Percentiles rank a stretch among this genome's conserved stretches.
These are phyloP conservation scores for Rosalia funebris DNA, from an alignment of 2,888 invertebrate genomes.

Conservation along the genomic window DNA sequence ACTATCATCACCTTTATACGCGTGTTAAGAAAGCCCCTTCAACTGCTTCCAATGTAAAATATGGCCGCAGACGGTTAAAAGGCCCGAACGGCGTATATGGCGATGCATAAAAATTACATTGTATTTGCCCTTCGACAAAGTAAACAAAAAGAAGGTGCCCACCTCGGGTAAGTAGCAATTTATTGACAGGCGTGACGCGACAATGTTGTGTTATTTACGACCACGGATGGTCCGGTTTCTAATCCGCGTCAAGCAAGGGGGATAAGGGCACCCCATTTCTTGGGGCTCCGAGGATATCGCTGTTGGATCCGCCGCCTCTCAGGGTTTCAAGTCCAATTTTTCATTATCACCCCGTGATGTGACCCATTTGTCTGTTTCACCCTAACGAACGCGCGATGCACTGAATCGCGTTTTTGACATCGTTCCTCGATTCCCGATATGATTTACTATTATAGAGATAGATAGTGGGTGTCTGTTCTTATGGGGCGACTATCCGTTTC, in stretches of 20 bases:
- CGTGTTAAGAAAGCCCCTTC: too few species aligned
- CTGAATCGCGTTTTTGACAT: slow-evolving; percentile 21
- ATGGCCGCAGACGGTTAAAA: too few species aligned
- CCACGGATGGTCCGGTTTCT: slow-evolving; percentile 18
- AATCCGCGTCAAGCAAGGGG: slow-evolving; percentile 19
- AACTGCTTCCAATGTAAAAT: too few species aligned
- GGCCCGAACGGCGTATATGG: too few species aligned
- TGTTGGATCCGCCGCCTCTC: slow-evolving; percentile 9
- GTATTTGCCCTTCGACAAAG: slow-evolving; percentile 1
- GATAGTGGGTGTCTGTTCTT: slow-evolving; percentile 17
- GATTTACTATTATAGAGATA: slow-evolving; percentile 27
- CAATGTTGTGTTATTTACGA: slow-evolving; percentile 28
- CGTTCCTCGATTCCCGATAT: slow-evolving; percentile 21
- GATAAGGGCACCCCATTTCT: slow-evolving; percentile 10
- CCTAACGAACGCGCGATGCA: slow-evolving; percentile 13
- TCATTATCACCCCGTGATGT: slow-evolving; percentile 27
- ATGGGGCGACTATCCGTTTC: slow-evolving; percentile 9
- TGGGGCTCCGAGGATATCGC: too few species aligned
- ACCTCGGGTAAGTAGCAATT: slow-evolving; percentile 15
- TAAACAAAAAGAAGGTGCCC: slow-evolving; percentile 17
- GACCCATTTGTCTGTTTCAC: slow-evolving; percentile 28
- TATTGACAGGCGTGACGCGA: slow-evolving; percentile 24
- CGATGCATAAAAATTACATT: background rate
- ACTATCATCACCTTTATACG: too few species aligned
- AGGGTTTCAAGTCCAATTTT: slow-evolving; percentile 17